Evolutionary conservation across 2,113 vertebrate genomes (phyloP).

Genomic region (Synchiropus splendidus): DNA sequence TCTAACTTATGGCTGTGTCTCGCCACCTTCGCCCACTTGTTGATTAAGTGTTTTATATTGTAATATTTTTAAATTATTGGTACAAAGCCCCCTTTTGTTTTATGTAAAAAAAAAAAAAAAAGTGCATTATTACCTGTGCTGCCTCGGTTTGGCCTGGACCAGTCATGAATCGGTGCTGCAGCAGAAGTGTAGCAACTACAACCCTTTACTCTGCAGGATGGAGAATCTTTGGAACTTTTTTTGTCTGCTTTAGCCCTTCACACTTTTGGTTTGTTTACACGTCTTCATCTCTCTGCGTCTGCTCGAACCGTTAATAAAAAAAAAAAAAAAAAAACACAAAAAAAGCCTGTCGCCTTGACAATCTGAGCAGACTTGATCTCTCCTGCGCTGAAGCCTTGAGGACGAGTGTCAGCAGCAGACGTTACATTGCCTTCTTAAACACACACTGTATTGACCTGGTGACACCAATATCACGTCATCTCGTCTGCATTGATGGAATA

Average conservation of each 20-base stretch:
- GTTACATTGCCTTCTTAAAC: constrained; percentile 6
- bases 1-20: constrained; percentile 40
- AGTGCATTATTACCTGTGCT: constrained; percentile 69
- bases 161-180: constrained; percentile 23
- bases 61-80: constrained; percentile 68
- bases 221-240: constrained; percentile 9
- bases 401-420: neutral
- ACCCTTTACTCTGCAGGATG: constrained; percentile 43
- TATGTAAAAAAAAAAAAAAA: constrained; percentile 47
- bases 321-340: constrained; percentile 9
- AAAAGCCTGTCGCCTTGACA: constrained; percentile 57
- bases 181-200: constrained; percentile 38
- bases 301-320: too few species aligned
- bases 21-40: constrained; percentile 20
- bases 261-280: constrained; percentile 38
- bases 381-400: neutral
- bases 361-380: constrained; percentile 58
- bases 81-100: constrained; percentile 51
- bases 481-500: too few species aligned
- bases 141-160: constrained; percentile 47
- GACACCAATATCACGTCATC: too few species aligned
- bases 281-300: constrained; percentile 4
- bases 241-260: too few species aligned
- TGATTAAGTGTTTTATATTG: constrained; percentile 63
- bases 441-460: too few species aligned